Percentiles rank a stretch among this genome's conserved stretches.
Evolutionary conservation across 2,888 invertebrate species (phyloP).

Genomic region (Trachelus tabidus): DNA sequence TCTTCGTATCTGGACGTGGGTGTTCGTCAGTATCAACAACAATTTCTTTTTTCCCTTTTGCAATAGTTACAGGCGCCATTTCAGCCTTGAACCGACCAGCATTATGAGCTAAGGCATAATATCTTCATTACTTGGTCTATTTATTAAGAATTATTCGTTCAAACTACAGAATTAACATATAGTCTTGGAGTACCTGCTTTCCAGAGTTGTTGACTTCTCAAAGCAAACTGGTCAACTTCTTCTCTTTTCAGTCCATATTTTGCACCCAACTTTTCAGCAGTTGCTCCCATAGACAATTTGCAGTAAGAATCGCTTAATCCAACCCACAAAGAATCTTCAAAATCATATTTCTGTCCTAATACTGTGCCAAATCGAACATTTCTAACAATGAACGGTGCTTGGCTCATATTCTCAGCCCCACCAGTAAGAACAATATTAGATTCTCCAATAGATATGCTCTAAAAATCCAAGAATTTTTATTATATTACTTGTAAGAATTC

Average conservation of each 20-base stretch:
- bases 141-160: no score
- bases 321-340: slow-evolving; percentile 93
- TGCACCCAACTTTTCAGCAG: slow-evolving; percentile 92
- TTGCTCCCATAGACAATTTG: slow-evolving; percentile 94
- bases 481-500: neutral
- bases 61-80: slow-evolving; percentile 86
- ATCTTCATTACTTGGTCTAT: no score
- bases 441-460: slow-evolving; percentile 89
- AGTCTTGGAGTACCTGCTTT: slow-evolving; percentile 73
- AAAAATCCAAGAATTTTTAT: slow-evolving; percentile 38
- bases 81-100: slow-evolving; percentile 91
- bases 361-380: slow-evolving; percentile 89
- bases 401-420: slow-evolving; percentile 96
- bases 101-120: slow-evolving; percentile 76
- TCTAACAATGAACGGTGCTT: slow-evolving; percentile 87
- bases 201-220: slow-evolving; percentile 90
- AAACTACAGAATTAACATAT: no score
- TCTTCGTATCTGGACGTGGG: slow-evolving; percentile 88
- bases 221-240: slow-evolving; percentile 87
- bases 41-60: slow-evolving; percentile 85
- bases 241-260: slow-evolving; percentile 84
- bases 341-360: slow-evolving; percentile 79
- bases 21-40: slow-evolving; percentile 90
- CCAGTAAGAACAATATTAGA: slow-evolving; percentile 90
- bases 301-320: slow-evolving; percentile 89